Conservation (phyloP, 1,140 invertebrate genomes). For the Asobara japonica region DNA sequence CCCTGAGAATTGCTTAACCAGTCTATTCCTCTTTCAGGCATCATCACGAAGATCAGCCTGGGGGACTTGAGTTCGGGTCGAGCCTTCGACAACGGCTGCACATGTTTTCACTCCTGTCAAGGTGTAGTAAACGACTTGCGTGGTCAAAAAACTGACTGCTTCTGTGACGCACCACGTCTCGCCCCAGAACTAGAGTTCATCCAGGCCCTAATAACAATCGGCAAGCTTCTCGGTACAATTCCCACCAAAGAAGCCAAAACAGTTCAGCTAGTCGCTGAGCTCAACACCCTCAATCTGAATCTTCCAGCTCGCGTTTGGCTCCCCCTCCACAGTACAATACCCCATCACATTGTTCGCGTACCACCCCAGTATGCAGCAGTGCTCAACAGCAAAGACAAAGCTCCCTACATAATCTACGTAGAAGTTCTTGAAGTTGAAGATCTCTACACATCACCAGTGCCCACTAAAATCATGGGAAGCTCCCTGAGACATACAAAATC, state of each 20-base stretch:
- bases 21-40: slow-evolving; percentile 46
- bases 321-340: slow-evolving; percentile 78
- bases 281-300: slow-evolving; percentile 94
- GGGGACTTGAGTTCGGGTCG: slow-evolving; percentile 93
- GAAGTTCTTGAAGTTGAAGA: slow-evolving; percentile 95
- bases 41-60: slow-evolving; percentile 73
- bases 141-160: slow-evolving; percentile 77
- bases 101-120: slow-evolving; percentile 82
- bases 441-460: slow-evolving; percentile 81
- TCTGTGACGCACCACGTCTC: slow-evolving; percentile 82
- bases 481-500: slow-evolving; percentile 90
- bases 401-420: slow-evolving; percentile 97
- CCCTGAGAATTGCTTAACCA: slow-evolving; percentile 10
- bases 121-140: slow-evolving; percentile 80
- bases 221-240: slow-evolving; percentile 87
- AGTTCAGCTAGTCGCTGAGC: slow-evolving; percentile 87
- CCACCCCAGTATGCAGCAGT: slow-evolving; percentile 96
- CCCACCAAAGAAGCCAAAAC: slow-evolving; percentile 96
- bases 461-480: slow-evolving; percentile 80
- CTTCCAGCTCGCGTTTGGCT: slow-evolving; percentile 97
- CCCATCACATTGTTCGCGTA: slow-evolving; percentile 89
- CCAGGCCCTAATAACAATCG: slow-evolving; percentile 87
- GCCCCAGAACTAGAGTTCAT: slow-evolving; percentile 89
- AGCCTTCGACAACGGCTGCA: slow-evolving; percentile 96
- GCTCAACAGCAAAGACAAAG: slow-evolving; percentile 98